phyloP scores from a whole-genome alignment of 2,888 invertebrate genomes.

The Malthinus flaveolus region DNA sequence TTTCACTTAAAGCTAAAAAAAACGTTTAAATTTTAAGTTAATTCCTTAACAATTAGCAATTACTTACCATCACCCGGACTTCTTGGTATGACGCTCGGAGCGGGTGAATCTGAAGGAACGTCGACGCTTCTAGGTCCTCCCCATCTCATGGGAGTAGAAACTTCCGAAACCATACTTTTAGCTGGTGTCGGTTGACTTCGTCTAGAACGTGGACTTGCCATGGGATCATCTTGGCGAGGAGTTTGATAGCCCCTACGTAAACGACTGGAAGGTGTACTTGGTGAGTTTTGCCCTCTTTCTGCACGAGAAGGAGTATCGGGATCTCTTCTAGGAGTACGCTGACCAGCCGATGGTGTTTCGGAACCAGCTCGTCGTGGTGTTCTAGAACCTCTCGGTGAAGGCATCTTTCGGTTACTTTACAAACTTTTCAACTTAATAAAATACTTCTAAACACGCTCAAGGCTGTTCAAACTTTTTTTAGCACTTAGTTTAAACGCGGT shows the following conservation, averaged over 20 bases:
- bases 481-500: too few species aligned
- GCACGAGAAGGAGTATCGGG: slow-evolving; percentile 22
- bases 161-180: slow-evolving; percentile 29
- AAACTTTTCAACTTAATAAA: neutral
- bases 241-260: slow-evolving; percentile 21
- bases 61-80: slow-evolving; percentile 49
- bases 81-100: slow-evolving; percentile 48
- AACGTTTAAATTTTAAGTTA: neutral
- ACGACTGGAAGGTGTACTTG: slow-evolving; percentile 20
- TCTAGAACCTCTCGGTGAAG: slow-evolving; percentile 29
- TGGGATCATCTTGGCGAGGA: slow-evolving; percentile 16
- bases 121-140: slow-evolving; percentile 49
- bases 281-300: slow-evolving; percentile 11
- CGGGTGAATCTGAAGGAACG: slow-evolving; percentile 51
- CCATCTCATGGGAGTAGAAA: slow-evolving; percentile 56
- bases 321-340: slow-evolving; percentile 19
- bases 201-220: slow-evolving; percentile 10
- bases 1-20: slow-evolving; percentile 59
- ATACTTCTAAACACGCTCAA: neutral
- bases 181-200: slow-evolving; percentile 23
- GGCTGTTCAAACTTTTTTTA: too few species aligned
- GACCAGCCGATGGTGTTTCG: slow-evolving; percentile 25
- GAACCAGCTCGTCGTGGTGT: slow-evolving; percentile 21
- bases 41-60: neutral
- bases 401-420: slow-evolving; percentile 17